Evolutionary conservation across 2,113 vertebrate genomes (phyloP).

Genomic region (Cryptomyrus ogoouensis): DNA sequence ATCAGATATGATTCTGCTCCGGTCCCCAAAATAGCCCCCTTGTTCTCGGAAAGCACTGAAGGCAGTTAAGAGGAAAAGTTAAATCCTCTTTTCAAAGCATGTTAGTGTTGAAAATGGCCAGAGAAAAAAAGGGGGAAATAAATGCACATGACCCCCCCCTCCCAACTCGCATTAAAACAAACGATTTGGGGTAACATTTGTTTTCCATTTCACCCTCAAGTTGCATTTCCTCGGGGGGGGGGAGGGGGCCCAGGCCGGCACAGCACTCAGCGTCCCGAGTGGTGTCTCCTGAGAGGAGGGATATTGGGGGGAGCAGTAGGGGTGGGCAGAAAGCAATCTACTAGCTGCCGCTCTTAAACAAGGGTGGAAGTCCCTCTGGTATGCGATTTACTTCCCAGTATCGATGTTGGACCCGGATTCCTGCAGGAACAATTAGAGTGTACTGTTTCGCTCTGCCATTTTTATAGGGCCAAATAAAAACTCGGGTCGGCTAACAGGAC

Average conservation of each 20-base stretch:
- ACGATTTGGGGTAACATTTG: constrained; percentile 44
- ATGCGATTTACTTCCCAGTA: constrained; percentile 38
- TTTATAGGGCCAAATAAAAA: constrained; percentile 43
- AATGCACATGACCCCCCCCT: constrained; percentile 32
- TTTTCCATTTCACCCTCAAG: constrained; percentile 45
- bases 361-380: constrained; percentile 3
- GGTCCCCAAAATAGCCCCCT: not conserved
- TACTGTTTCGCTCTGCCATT: constrained; percentile 26
- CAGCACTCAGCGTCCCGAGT: not conserved
- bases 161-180: constrained; percentile 37
- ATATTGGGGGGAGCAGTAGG: not conserved
- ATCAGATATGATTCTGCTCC: not conserved
- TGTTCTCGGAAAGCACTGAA: constrained; percentile 18
- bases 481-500: constrained; percentile 25
- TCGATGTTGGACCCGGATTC: constrained; percentile 22
- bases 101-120: constrained; percentile 23
- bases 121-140: constrained; percentile 2
- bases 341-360: constrained; percentile 14
- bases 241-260: not conserved
- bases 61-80: constrained; percentile 27
- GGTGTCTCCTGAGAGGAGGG: constrained; percentile 11
- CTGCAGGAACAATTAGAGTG: constrained; percentile 33
- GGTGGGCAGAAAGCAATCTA: not conserved
- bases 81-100: constrained; percentile 22
- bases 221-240: constrained; percentile 37